Base-by-base conservation (phyloP, 2,797 vertebrate species). In the Neosilurus hyrtlii region DNA sequence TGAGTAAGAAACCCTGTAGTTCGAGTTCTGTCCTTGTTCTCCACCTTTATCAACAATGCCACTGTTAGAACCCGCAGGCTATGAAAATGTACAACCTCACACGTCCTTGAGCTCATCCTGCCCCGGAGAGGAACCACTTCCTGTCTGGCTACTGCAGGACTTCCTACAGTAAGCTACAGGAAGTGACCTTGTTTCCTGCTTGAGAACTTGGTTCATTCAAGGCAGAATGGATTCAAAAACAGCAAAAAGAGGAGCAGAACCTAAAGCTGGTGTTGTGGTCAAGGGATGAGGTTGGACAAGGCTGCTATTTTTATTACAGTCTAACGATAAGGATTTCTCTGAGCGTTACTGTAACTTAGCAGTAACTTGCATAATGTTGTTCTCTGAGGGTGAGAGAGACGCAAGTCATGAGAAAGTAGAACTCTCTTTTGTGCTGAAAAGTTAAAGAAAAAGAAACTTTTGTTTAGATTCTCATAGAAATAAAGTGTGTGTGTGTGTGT, bases 141-240 rank as follows among this genome's bases (percentile, higher is more conserved):
- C 89, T 89, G 59, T 83, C 82, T 63, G 78, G 83, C 84, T 86
- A 88, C 83, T 86, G 30, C 15, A 63, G 83, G 86, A 86, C 57
- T 85, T 82, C 76, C 85, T 85, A 88, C 73, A 61, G 86, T 84
- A 74, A 78, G 79, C 80, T 78, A 86, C 87, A 83, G 88, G 89
- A 89, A 85, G 26, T 83, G 88, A 87, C 83, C 86, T 88, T 16
- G 73, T 82, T 89, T 90, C 88, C 88, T 86, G 70, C 30, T 57
- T 18, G 43, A 68, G 82, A 75, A 83, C 82, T 24, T 24, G 30
- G 73, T 80, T 85, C 70, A 68, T 72, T 82, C 82, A 71, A 82
- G 80, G 75, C 65, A 18, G 26, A 75, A 56, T 35, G 24, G 79
- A 9, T 63, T 26, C 43, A 43, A 67, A 72, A 76, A 66, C 51